Percentiles rank a stretch among this genome's conserved stretches.
Conservation (phyloP, 2,888 invertebrate species). For the Meiosimyza platycephala region DNA sequence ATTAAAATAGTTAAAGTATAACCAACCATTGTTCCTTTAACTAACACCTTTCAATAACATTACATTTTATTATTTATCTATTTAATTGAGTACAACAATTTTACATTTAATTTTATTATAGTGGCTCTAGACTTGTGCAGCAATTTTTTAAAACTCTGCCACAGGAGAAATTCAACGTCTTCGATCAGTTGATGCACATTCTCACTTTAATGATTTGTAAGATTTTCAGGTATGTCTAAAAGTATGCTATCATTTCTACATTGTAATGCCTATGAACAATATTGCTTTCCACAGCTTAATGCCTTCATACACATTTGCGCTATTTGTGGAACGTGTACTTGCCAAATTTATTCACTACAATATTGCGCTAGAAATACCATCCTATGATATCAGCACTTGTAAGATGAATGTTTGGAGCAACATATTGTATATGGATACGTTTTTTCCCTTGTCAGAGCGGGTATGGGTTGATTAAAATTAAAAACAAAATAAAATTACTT, state of each 20-base stretch:
- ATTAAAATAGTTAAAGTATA: no score
- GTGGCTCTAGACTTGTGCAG: conserved; percentile 72
- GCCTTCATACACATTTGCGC: conserved; percentile 72
- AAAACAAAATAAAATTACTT: neutral
- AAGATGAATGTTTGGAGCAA: conserved; percentile 75
- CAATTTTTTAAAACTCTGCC: conserved; percentile 71
- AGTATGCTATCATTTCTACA: conserved; percentile 30
- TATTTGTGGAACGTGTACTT: conserved; percentile 70
- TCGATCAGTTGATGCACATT: conserved; percentile 70
- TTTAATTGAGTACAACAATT: neutral
- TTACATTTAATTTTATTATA: conserved; percentile 51
- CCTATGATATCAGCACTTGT: conserved; percentile 71
- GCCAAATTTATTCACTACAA: conserved; percentile 68
- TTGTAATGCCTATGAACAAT: neutral
- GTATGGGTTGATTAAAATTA: conserved; percentile 59
- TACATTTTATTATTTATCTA: neutral
- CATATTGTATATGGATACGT: conserved; percentile 72
- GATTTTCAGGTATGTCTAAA: conserved; percentile 69
- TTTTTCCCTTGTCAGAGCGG: conserved; percentile 72
- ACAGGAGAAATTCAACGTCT: conserved; percentile 62
- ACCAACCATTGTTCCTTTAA: no score
- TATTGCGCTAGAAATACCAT: conserved; percentile 70
- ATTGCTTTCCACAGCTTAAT: conserved; percentile 68
- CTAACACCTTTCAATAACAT: no score
- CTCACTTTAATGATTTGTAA: conserved; percentile 70